Conservation (phyloP, 2,113 vertebrate species). For the Zapornia atra region DNA sequence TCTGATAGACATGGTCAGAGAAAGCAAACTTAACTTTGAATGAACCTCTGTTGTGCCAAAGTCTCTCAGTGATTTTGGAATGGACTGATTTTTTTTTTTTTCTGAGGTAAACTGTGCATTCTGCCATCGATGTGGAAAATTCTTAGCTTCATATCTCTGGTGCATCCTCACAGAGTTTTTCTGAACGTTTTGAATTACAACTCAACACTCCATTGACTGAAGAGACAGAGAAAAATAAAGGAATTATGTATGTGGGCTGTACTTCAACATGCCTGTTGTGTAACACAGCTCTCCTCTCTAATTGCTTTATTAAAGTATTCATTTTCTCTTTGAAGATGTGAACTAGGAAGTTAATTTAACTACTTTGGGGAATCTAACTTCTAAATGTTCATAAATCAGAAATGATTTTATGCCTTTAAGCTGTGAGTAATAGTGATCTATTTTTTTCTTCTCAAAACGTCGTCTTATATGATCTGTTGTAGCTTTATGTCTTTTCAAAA, state of each 20-base stretch:
- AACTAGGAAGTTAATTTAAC: slow-evolving; percentile 64
- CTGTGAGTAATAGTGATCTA: slow-evolving; percentile 37
- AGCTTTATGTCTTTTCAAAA: slow-evolving; percentile 49
- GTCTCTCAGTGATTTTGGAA: not conserved
- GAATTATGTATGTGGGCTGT: not conserved
- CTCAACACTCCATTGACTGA: not conserved
- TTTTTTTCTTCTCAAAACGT: not conserved
- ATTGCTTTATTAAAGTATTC: slow-evolving; percentile 72
- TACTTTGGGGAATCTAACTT: slow-evolving; percentile 63
- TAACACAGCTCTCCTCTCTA: slow-evolving; percentile 51
- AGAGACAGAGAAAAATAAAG: not conserved
- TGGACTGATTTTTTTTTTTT: not conserved
- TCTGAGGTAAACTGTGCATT: not conserved
- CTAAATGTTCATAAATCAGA: slow-evolving; percentile 69
- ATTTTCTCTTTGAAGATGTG: slow-evolving; percentile 62
- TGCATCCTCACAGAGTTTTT: not conserved
- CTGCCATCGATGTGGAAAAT: not conserved
- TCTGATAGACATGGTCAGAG: not conserved
- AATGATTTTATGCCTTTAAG: slow-evolving; percentile 62
- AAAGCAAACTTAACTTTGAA: not conserved
- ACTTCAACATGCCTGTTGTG: slow-evolving; percentile 28
- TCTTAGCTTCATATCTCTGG: not conserved
- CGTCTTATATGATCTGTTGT: not conserved
- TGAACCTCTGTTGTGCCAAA: not conserved
- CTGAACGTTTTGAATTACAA: not conserved